Evolutionary conservation across 2,797 vertebrate genomes (phyloP), one percentile per base, ranked within the genome.

Genomic region (Thaleichthys pacificus): DNA sequence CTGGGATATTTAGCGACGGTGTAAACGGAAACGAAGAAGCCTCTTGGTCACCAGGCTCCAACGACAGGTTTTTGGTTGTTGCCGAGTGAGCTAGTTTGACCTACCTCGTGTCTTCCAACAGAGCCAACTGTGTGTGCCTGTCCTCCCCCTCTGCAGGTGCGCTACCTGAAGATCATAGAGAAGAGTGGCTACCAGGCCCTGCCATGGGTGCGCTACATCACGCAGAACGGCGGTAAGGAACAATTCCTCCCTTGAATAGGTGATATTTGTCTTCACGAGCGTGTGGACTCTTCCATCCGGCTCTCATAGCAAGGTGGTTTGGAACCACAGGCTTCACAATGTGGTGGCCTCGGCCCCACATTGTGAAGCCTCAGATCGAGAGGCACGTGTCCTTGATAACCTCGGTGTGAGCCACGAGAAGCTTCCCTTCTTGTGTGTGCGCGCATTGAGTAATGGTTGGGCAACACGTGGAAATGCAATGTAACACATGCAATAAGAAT

Each of bases 111-210:
- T 5, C 11, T 62, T 1, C 24, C 3, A n/a, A 69, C 49, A 47
- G 9, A 47, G 11, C 51, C 17, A 17, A n/a, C 51, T 17, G 19
- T n/a, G 51, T 56, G 15, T n/a, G 17, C 51, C 51, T 17, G 15
- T 74, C 68, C 63, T 69, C 70, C 54, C 3, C 4, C 22, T 32
- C 61, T 42, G 4, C 85, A 97, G 97, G 97, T 98, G 76, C 96
- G 96, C 38, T 98, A 98, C 85, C 87, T 98, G 82, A 98, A 98
- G 92, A 98, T 98, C 80, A 98, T 98, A 19, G 97, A 98, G 93
- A 98, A 98, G 91, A 98, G 97, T 1, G 97, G 96, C 4, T 98
- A 98, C 64, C 97, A 98, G 90, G 97, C 97, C 0, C 82, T 98
- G 81, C 97, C 97, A 0, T 98, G 97, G 97, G 97, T 98, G 58